Conservation (phyloP, 2,888 invertebrate species). For the Apantesis nais region DNA sequence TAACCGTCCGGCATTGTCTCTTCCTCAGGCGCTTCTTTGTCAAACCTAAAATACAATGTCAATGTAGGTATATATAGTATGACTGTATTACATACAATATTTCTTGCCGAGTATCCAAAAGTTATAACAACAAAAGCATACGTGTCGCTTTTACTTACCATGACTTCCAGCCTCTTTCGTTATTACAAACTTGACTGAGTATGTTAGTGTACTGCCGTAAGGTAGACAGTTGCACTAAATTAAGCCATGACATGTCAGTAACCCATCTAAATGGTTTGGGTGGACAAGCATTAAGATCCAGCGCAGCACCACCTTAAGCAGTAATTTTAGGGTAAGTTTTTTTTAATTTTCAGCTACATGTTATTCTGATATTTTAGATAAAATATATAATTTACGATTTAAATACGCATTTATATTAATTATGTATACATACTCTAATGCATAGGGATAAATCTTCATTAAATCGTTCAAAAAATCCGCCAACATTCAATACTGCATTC, state of each 20-base stretch:
- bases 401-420: no score
- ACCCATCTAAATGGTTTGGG: constrained; percentile 94
- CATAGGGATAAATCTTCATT: no score
- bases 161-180: constrained; percentile 88
- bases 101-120: no score
- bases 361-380: no score
- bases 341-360: no score
- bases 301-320: constrained; percentile 90
- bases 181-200: constrained; percentile 86
- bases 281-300: constrained; percentile 93
- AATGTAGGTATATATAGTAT: neutral
- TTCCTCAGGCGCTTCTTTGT: constrained; percentile 94
- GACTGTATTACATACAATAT: neutral
- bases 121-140: no score
- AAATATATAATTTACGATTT: no score
- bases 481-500: no score
- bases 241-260: constrained; percentile 94
- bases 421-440: no score
- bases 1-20: constrained; percentile 93
- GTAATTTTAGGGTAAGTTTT: neutral
- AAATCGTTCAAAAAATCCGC: no score
- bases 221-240: constrained; percentile 90
- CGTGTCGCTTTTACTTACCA: constrained; percentile 75
- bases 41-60: constrained; percentile 85
- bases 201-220: constrained; percentile 89